Percentiles rank a stretch among this genome's conserved stretches.
These are phyloP conservation scores for Pseudomyrmex gracilis DNA, from an alignment of 1,140 invertebrate genomes.

Conservation along the genomic window DNA sequence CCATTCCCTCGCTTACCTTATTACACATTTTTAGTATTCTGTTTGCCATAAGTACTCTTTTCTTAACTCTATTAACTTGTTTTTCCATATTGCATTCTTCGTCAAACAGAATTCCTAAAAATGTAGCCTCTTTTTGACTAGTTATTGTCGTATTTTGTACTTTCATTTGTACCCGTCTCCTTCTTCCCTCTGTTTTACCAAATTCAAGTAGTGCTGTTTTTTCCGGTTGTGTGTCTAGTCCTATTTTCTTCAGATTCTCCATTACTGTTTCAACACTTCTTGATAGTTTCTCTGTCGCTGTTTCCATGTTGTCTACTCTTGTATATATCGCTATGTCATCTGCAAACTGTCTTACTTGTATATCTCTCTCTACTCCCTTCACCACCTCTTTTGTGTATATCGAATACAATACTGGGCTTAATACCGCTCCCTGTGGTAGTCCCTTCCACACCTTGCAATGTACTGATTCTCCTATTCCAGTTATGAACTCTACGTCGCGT, in stretches of 20 bases:
- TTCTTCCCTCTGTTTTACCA: neutral
- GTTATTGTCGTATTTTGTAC: neutral
- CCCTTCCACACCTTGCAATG: neutral
- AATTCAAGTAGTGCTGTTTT: neutral
- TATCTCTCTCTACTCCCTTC: neutral
- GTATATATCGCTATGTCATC: neutral
- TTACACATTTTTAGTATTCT: too few relatives aligned
- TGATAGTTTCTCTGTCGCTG: too few relatives aligned
- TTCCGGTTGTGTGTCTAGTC: neutral
- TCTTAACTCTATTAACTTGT: too few relatives aligned
- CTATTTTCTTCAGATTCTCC: neutral
- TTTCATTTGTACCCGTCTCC: neutral
- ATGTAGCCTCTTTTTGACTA: neutral
- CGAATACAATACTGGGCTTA: neutral
- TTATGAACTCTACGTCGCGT: neutral
- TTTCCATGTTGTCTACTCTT: too few relatives aligned
- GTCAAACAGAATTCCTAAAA: neutral
- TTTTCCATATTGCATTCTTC: too few relatives aligned
- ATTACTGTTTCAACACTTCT: too few relatives aligned
- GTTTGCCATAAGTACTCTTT: too few relatives aligned
- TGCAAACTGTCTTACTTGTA: neutral
- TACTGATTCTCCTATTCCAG: too few relatives aligned
- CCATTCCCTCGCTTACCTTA: too few relatives aligned
- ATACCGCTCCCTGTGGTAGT: neutral
- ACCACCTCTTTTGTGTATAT: neutral